phyloP scores from a whole-genome alignment of 1,140 invertebrate species.

The Drosophila ogumai region DNA sequence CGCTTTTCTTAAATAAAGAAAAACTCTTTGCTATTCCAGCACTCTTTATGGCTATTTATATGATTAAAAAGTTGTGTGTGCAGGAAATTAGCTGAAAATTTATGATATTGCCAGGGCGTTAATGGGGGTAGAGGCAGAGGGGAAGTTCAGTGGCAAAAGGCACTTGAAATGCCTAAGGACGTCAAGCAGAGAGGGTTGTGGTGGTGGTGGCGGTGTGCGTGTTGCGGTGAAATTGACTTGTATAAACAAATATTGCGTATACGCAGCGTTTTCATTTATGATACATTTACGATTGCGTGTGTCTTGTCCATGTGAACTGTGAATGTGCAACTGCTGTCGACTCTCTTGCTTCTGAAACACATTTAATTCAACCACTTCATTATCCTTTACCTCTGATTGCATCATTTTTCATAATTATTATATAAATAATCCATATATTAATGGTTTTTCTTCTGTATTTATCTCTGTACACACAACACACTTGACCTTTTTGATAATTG shows the following conservation, averaged over 20 bases:
- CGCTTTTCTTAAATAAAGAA: slow-evolving; percentile 9
- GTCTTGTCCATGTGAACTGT: slow-evolving; percentile 30
- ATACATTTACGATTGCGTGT: slow-evolving; percentile 35
- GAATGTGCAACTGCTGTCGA: slow-evolving; percentile 57
- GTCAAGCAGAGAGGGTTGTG: slow-evolving; percentile 24
- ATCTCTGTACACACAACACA: slow-evolving; percentile 48
- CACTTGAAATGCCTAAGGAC: slow-evolving; percentile 38
- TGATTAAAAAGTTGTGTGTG: slow-evolving; percentile 69
- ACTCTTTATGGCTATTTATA: slow-evolving; percentile 50
- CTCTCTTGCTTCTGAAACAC: slow-evolving; percentile 33
- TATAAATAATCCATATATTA: slow-evolving; percentile 45
- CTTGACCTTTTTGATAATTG: slow-evolving; percentile 55
- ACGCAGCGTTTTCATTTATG: slow-evolving; percentile 51
- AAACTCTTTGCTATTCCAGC: slow-evolving; percentile 36
- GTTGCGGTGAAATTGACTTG: slow-evolving; percentile 61
- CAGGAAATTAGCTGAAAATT: slow-evolving; percentile 70
- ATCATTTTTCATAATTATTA: slow-evolving; percentile 39
- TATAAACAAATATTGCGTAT: slow-evolving; percentile 69
- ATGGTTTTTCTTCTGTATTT: slow-evolving; percentile 74
- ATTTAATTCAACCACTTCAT: slow-evolving; percentile 60
- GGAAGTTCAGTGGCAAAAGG: slow-evolving; percentile 25
- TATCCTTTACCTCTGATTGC: slow-evolving; percentile 38
- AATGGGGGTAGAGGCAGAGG: neutral
- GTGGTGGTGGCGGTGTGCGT: slow-evolving; percentile 48
- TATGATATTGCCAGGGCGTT: slow-evolving; percentile 47